A percentile compares a stretch with the other conserved stretches of the same genome.
phyloP scores from a whole-genome alignment of 2,888 invertebrate genomes.

The Buathra laborator region DNA sequence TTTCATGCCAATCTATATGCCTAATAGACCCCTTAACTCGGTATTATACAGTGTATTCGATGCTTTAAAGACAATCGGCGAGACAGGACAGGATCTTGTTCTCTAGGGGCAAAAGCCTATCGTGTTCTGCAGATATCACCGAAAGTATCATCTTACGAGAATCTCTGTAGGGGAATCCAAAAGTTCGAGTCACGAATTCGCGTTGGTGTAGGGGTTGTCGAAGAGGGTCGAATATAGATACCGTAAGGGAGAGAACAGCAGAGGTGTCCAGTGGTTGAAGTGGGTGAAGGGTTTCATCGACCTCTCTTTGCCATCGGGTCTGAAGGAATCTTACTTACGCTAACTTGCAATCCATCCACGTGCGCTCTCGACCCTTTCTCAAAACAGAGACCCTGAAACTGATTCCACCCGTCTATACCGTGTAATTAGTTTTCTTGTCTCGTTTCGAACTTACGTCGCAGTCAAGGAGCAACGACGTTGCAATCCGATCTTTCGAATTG shows the following conservation, averaged over 20 bases:
- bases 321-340: slow-evolving; percentile 30
- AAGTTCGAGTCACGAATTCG: slow-evolving; percentile 46
- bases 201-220: slow-evolving; percentile 13
- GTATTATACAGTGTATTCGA: not conserved
- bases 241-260: slow-evolving; percentile 30
- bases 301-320: not conserved
- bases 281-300: slow-evolving; percentile 50
- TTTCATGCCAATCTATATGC: slow-evolving; percentile 42
- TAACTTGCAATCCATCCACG: slow-evolving; percentile 35
- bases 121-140: slow-evolving; percentile 12
- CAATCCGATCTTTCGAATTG: slow-evolving; percentile 21
- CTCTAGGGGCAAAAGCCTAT: slow-evolving; percentile 7
- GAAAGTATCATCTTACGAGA: slow-evolving; percentile 42
- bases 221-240: slow-evolving; percentile 21
- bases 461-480: not conserved
- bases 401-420: slow-evolving; percentile 52
- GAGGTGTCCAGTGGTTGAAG: slow-evolving; percentile 13
- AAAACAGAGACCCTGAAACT: slow-evolving; percentile 53
- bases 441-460: slow-evolving; percentile 36
- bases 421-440: slow-evolving; percentile 64
- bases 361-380: slow-evolving; percentile 27
- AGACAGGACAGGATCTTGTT: not conserved
- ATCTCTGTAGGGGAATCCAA: slow-evolving; percentile 46
- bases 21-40: slow-evolving; percentile 12
- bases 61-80: slow-evolving; percentile 20